Percentiles rank a stretch among this genome's conserved stretches.
phyloP scores from a whole-genome alignment of 2,113 vertebrate genomes.

The Ceyx cyanopectus region DNA sequence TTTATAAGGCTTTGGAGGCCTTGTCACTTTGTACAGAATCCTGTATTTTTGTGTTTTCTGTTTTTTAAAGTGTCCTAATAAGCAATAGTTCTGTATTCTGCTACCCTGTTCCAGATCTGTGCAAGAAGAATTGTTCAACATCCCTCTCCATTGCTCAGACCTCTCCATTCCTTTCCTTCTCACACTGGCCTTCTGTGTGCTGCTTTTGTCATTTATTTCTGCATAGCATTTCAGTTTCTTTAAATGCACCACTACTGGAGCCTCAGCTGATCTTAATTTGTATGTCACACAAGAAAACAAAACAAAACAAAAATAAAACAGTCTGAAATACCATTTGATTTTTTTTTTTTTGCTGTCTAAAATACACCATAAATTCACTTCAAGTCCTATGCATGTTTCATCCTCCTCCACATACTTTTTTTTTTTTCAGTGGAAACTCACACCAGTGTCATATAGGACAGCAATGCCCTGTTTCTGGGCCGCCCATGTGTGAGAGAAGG shows the following conservation, averaged over 20 bases:
- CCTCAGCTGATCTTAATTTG: constrained; percentile 61
- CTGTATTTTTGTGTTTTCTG: not conserved
- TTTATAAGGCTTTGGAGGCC: not conserved
- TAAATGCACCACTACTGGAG: not conserved
- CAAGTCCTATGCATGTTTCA: not conserved
- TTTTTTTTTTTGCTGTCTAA: not conserved
- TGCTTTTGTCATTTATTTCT: not conserved
- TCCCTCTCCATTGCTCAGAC: not conserved
- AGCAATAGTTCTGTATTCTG: not conserved
- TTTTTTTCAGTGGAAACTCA: constrained; percentile 49
- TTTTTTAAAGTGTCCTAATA: not conserved
- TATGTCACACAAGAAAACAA: not conserved
- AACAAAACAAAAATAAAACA: not conserved
- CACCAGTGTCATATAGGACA: not conserved
- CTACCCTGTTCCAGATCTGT: not conserved
- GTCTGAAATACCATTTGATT: not conserved
- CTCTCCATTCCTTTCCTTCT: not conserved
- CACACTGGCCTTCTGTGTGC: not conserved
- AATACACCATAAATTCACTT: constrained; percentile 13
- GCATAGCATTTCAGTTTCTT: not conserved
- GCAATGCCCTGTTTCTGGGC: not conserved
- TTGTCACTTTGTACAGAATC: not conserved
- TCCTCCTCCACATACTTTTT: not conserved
- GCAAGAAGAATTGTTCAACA: not conserved
- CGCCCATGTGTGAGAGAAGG: not conserved